Evolutionary conservation across 2,888 invertebrate species (phyloP), one percentile per base, ranked within the genome.

Genomic region (Tortricodes alternella): DNA sequence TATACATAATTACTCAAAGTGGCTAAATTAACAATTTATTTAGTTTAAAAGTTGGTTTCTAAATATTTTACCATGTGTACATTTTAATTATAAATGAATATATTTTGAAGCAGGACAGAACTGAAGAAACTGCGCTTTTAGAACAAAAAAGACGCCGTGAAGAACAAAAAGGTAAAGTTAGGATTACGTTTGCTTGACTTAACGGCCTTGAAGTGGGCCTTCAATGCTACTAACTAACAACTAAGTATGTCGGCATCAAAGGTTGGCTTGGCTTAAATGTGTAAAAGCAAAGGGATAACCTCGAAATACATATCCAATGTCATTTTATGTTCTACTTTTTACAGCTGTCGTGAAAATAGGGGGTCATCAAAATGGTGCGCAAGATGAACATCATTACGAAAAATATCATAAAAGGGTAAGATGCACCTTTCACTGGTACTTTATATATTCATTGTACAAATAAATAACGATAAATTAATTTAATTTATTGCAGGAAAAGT

Each of bases 91-190:
- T n/a, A n/a, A n/a, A n/a, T n/a, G n/a, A 19, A 53, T 70, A 72
- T 65, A 16, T 68, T 62, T 61, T 64, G 64, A 67, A 73, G 32
- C 68, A 95, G 95, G 96, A 96, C 76, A 93, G 96, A 68, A 85
- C 93, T 15, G 96, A 96, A 57, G 96, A 96, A 74, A 89, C 93
- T 0, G 78, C 92, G 21, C 75, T 92, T 27, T 85, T 92, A 39
- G 96, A 96, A 78, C 94, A 95, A 73, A 96, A 96, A 76, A 91
- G 96, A 63, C 91, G 96, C 52, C 94, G 96, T 66, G 96, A 96
- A 65, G 96, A 96, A 76, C 94, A 94, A 74, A 94, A 94, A 92
- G 93, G 95, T 95, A 83, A 24, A 15, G 1, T 23, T 39, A 39
- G 2, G 11, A 21, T 50, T 44, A 24, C 24, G 39, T 9, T 13